Percentiles rank a stretch among this genome's conserved stretches.
Conservation (phyloP, 2,113 vertebrate genomes). For the Ophthalmolycus amberensis region DNA sequence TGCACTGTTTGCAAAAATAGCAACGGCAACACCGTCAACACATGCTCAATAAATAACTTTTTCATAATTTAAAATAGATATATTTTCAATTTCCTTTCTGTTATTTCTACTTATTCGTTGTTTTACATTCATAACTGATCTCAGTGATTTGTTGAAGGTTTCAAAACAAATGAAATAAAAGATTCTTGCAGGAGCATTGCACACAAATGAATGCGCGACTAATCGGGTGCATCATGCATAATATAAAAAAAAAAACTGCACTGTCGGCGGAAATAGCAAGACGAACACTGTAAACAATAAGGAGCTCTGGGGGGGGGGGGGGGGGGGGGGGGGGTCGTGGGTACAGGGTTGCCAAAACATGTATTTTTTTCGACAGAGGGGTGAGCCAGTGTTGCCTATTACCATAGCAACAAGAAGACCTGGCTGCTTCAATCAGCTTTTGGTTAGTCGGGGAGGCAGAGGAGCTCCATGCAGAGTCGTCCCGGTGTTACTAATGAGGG, state of each 20-base stretch:
- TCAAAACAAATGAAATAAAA: not conserved
- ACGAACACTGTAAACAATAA: slow-evolving; percentile 69
- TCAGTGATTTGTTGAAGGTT: slow-evolving; percentile 20
- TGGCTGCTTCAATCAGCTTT: slow-evolving; percentile 78
- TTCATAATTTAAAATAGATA: not conserved
- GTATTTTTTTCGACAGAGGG: slow-evolving; percentile 53
- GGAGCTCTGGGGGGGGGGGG: slow-evolving; percentile 63
- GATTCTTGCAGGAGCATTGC: slow-evolving; percentile 37
- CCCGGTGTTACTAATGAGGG: slow-evolving; percentile 75
- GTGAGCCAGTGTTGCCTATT: slow-evolving; percentile 79
- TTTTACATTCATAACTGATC: not conserved
- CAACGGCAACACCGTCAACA: not conserved
- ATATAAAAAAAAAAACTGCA: slow-evolving; percentile 59
- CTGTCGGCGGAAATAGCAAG: slow-evolving; percentile 61
- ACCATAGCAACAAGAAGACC: slow-evolving; percentile 84
- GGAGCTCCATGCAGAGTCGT: slow-evolving; percentile 39
- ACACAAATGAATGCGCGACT: slow-evolving; percentile 59
- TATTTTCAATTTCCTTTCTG: not conserved
- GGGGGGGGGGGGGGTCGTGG: slow-evolving; percentile 61
- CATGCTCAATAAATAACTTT: not conserved
- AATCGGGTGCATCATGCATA: slow-evolving; percentile 64
- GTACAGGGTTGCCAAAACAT: slow-evolving; percentile 72
- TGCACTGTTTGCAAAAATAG: too few relatives aligned
- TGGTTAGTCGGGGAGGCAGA: slow-evolving; percentile 58
- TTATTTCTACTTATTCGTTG: not conserved